phyloP scores from a whole-genome alignment of 2,797 vertebrate genomes.

The Melanitta fusca region DNA sequence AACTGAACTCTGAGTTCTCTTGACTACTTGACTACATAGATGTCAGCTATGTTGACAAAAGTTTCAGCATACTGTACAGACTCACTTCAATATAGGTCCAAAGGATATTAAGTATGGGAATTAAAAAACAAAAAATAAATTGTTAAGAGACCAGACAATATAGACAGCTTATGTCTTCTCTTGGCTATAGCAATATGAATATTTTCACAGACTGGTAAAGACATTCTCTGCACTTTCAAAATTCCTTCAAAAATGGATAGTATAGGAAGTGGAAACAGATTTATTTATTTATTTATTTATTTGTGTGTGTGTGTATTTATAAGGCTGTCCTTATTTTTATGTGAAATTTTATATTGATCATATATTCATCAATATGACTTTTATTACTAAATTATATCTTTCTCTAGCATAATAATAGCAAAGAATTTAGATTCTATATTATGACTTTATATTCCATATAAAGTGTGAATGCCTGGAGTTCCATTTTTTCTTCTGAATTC shows the following conservation, averaged over 20 bases:
- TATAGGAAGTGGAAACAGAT: background rate
- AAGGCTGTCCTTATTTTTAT: background rate
- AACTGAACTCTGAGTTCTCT: background rate
- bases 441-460: background rate
- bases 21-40: background rate
- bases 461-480: background rate
- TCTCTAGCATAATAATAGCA: background rate
- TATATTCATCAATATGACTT: background rate
- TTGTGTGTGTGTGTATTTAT: background rate
- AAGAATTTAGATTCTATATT: background rate
- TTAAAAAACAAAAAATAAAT: background rate
- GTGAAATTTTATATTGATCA: background rate
- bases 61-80: background rate
- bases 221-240: background rate
- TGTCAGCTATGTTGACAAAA: background rate
- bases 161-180: background rate
- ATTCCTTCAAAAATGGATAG: background rate
- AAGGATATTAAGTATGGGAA: background rate
- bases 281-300: background rate
- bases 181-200: background rate
- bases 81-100: background rate
- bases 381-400: background rate
- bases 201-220: background rate
- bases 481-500: background rate
- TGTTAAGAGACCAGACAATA: fast-evolving